Percentiles rank a stretch among this genome's conserved stretches.
These are phyloP conservation scores for Pogona vitticeps DNA, from an alignment of 2,113 vertebrate species.

Conservation along the genomic window DNA sequence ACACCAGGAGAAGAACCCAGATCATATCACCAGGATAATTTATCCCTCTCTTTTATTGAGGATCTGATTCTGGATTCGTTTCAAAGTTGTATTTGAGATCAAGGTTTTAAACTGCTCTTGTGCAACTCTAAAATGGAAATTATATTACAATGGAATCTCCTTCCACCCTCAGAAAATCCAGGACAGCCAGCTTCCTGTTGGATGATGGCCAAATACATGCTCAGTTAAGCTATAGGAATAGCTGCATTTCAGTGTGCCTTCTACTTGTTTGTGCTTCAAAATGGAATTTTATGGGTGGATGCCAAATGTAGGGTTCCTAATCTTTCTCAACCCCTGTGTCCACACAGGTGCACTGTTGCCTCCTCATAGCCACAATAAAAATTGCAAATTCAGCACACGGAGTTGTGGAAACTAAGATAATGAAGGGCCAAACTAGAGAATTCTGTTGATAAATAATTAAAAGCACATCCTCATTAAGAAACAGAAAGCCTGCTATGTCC, in stretches of 20 bases:
- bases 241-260: background rate
- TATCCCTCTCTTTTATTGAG: background rate
- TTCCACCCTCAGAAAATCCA: background rate
- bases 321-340: background rate
- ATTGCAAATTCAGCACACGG: background rate
- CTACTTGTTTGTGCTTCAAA: background rate
- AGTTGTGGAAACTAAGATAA: background rate
- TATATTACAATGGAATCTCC: background rate
- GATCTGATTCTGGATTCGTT: background rate
- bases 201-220: background rate
- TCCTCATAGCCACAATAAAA: background rate
- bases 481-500: too few species aligned
- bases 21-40: conserved; percentile 7
- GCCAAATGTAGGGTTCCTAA: background rate
- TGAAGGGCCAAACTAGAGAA: background rate
- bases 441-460: too few species aligned
- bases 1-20: background rate
- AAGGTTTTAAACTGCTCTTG: background rate
- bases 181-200: background rate
- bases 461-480: too few species aligned
- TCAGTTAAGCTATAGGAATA: background rate
- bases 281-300: background rate
- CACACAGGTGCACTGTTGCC: background rate
- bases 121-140: background rate
- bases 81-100: background rate